Base-by-base conservation (phyloP, 2,113 vertebrate species). In the Lepus timidus region DNA sequence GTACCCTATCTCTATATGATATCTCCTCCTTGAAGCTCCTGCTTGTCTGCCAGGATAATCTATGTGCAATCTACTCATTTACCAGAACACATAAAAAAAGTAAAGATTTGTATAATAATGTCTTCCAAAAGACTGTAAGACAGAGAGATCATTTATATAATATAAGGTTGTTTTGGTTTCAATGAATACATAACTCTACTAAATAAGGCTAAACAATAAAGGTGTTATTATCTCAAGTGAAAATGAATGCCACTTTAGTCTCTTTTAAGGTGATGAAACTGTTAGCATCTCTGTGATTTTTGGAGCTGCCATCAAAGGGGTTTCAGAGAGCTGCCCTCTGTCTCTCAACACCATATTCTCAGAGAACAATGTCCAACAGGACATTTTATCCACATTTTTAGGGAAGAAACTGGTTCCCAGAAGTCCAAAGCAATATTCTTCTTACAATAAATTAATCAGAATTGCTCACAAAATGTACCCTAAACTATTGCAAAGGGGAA, bases 101-200 rank as follows among this genome's bases (percentile, higher is more conserved):
- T n/a, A 76, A 71, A 87, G 7, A 61, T 73, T 90, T 82, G 25
- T 85, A 5, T 52, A 22, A 4, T 62, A n/a, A 61, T 58, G 67
- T 91, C 39, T 70, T 91, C 70, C 25, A 91, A 20, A 73, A 82
- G 67, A 64, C 36, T 4, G 4, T 13, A 70, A 71, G 52, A 74
- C 14, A 39, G 44, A 76, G 39, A 92, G 31, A 64, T 33, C 17
- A 67, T 52, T 3, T 70, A 11, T 33, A 62, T 62, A 39, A 67
- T 64, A 73, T 74, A 44, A 19, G 44, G 78, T 75, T 64, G 71
- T 52, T 83, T n/a, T 84, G 36, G 13, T 94, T 92, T 95, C n/a
- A 90, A 49, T 27, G 55, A 87, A 79, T 52, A 90, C 29, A 65
- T 33, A 70, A 76, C 29, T 12, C 31, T 16, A n/a, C 31, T n/a